These are phyloP conservation scores for Drymonia ruficornis DNA, from an alignment of 2,888 invertebrate species.

Conservation along the genomic window DNA sequence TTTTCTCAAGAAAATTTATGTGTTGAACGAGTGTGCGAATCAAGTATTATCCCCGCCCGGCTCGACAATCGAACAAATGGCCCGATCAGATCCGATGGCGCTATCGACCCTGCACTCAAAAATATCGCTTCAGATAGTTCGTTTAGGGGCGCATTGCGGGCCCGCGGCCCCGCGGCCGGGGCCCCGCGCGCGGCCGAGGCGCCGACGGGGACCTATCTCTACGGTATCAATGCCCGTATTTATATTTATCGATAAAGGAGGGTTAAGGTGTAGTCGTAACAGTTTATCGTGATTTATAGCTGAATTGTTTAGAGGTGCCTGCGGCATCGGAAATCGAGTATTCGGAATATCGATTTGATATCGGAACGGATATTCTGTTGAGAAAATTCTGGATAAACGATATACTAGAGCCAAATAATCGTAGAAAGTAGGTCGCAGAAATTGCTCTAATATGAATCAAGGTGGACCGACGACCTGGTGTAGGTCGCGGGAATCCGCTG, in stretches of 20 bases:
- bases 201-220: conserved; percentile 29
- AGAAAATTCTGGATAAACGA: neutral
- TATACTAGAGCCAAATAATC: too few relatives aligned
- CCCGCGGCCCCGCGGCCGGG: conserved; percentile 9
- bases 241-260: conserved; percentile 37
- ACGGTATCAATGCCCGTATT: conserved; percentile 37
- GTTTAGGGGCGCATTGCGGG: conserved; percentile 19
- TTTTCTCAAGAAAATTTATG: conserved; percentile 10
- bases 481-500: too few relatives aligned
- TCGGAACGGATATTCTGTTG: neutral
- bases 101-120: conserved; percentile 28
- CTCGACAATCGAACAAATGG: conserved; percentile 30
- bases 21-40: conserved; percentile 11
- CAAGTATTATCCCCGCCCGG: conserved; percentile 23
- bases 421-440: neutral
- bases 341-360: conserved; percentile 6
- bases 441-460: too few relatives aligned
- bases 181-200: conserved; percentile 30
- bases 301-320: conserved; percentile 12
- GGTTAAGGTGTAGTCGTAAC: conserved; percentile 30
- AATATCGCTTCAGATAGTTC: conserved; percentile 30
- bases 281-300: conserved; percentile 30
- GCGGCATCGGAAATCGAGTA: conserved; percentile 14
- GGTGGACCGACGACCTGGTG: too few relatives aligned
- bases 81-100: neutral